A percentile compares a stretch with the other conserved stretches of the same genome.
Conservation (phyloP, 1,140 invertebrate genomes). For the Steinernema feltiae region DNA sequence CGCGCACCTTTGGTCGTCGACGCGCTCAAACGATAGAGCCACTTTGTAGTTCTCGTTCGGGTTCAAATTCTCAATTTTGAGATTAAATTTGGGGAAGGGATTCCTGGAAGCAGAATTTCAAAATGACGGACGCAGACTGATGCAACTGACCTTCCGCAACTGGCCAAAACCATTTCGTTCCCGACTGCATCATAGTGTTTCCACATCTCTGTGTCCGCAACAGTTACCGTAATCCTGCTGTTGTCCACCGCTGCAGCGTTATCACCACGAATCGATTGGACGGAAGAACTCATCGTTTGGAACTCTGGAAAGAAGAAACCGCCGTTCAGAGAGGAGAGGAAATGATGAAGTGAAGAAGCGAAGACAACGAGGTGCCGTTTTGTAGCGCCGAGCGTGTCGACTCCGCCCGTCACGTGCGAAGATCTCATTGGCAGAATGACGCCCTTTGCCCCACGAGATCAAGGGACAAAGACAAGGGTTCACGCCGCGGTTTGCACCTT, state of each 20-base stretch:
- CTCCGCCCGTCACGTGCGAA: not conserved
- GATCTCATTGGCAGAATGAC: no score
- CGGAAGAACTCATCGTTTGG: not conserved
- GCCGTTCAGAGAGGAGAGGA: not conserved
- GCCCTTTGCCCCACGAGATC: not conserved
- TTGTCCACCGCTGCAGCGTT: no score
- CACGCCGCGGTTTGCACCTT: not conserved
- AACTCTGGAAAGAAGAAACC: not conserved
- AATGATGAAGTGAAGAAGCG: not conserved
- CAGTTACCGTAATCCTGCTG: not conserved
- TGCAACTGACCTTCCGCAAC: not conserved
- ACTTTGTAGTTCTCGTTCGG: not conserved
- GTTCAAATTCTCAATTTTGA: not conserved
- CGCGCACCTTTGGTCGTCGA: not conserved
- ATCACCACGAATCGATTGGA: no score
- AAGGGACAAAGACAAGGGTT: not conserved
- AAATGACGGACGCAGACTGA: no score
- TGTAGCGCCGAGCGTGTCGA: no score
- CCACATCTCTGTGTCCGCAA: not conserved
- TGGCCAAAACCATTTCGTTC: not conserved
- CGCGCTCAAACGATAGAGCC: not conserved
- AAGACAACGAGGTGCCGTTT: not conserved
- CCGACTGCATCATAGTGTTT: not conserved
- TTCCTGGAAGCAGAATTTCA: not conserved
- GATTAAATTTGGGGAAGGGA: not conserved